phyloP scores from a whole-genome alignment of 2,888 invertebrate genomes.

The Cheilosia soror region DNA sequence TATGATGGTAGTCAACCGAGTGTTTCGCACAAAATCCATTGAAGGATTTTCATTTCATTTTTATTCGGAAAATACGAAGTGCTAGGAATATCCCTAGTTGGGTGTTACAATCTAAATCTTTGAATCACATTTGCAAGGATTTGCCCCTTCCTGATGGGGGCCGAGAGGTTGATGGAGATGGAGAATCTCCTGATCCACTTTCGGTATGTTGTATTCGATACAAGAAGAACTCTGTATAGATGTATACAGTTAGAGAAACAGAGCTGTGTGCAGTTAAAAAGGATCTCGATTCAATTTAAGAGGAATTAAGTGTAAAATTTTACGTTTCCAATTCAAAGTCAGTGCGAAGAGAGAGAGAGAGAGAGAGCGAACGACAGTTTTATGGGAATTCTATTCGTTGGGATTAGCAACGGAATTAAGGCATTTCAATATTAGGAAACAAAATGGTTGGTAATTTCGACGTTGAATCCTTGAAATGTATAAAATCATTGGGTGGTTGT shows the following conservation, averaged over 20 bases:
- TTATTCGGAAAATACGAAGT: slow-evolving; percentile 75
- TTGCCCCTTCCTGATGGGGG: slow-evolving; percentile 41
- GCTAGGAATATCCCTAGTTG: slow-evolving; percentile 76
- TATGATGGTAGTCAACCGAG: slow-evolving; percentile 11
- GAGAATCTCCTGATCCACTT: slow-evolving; percentile 61
- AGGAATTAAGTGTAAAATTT: slow-evolving; percentile 76
- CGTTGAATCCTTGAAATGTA: slow-evolving; percentile 71
- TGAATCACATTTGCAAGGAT: slow-evolving; percentile 75
- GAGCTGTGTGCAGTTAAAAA: slow-evolving; percentile 27
- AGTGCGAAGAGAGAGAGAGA: neutral
- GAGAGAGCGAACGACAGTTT: slow-evolving; percentile 34
- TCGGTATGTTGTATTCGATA: slow-evolving; percentile 54
- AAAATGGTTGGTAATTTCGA: slow-evolving; percentile 75
- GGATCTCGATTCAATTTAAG: slow-evolving; percentile 75
- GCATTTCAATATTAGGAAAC: slow-evolving; percentile 74
- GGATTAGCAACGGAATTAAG: slow-evolving; percentile 75
- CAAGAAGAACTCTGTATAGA: slow-evolving; percentile 12
- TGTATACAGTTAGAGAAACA: slow-evolving; percentile 1
- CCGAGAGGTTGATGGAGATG: neutral
- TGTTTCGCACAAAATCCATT: slow-evolving; percentile 68
- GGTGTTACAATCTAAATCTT: slow-evolving; percentile 76
- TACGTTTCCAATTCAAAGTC: slow-evolving; percentile 72
- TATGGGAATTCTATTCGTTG: slow-evolving; percentile 71
- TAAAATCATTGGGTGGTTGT: slow-evolving; percentile 73
- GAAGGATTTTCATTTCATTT: slow-evolving; percentile 74